Evolutionary conservation across 2,113 vertebrate genomes (phyloP), one percentile per base, ranked within the genome.

Genomic region (Conger conger): DNA sequence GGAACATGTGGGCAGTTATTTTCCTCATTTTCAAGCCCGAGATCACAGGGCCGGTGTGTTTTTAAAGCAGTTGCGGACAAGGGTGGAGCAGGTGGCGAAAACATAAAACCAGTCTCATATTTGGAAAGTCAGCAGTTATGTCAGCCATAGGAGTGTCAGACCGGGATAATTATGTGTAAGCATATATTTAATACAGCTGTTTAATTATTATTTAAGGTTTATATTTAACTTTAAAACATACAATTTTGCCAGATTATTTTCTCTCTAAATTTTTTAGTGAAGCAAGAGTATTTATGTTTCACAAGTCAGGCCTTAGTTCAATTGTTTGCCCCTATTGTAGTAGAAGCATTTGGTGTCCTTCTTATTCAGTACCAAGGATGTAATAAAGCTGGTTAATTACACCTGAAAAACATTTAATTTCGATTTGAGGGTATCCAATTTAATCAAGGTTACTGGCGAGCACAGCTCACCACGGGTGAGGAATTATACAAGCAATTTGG

Each of bases 71-170:
- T 73, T n/a, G n/a, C n/a, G 13, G 68, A 15, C 68, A 33, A 33
- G 68, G 68, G 68, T 11, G 9, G 68, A 73, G 1, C 68, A 33
- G 68, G 68, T 33, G n/a, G 68, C 33, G 7, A 73, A 73, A 73
- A 33, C 27, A 7, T 33, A 30, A 33, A 13, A 73, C n/a, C 57
- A 18, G n/a, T 73, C 68, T 73, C 68, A 7, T 73, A 33, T 30
- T 73, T 73, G 68, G 68, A n/a, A n/a, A 33, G 76, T 84, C 76
- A 78, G 83, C 83, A 27, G 20, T 53, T 37, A 53, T 35, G 45
- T 84, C 42, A 84, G 76, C 40, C 33, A 35, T 54, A 77, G 30
- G n/a, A 76, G n/a, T 73, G 68, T 23, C 68, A 73, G 68, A 13
- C n/a, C 68, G 33, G 68, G 27, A 73, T 33, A 73, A 33, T 27